Conservation (phyloP, 2,113 vertebrate genomes). For the Passer montanus region DNA sequence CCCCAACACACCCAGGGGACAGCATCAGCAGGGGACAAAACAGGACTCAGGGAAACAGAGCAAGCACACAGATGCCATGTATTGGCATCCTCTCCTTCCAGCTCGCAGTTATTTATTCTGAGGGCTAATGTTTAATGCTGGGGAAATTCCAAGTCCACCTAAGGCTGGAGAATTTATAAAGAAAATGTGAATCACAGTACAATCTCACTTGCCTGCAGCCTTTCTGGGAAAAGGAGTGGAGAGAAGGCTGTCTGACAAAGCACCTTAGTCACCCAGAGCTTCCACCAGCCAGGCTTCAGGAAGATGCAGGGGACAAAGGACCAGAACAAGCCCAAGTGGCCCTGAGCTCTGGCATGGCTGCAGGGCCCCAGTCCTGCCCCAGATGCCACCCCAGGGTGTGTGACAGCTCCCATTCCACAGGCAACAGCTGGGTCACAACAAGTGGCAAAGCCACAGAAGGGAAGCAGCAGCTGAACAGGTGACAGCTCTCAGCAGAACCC, state of each 20-base stretch:
- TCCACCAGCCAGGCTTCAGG: not conserved
- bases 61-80: not conserved
- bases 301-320: not conserved
- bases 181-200: not conserved
- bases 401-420: not conserved
- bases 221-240: not conserved
- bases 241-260: not conserved
- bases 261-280: not conserved
- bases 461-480: not conserved
- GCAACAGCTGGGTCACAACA: constrained; percentile 2
- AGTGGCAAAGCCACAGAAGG: not conserved
- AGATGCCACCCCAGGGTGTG: not conserved
- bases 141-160: not conserved
- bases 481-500: not conserved
- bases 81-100: not conserved
- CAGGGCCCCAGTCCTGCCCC: not conserved
- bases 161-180: not conserved
- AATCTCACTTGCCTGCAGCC: not conserved
- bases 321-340: not conserved
- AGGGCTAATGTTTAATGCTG: not conserved
- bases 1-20: not conserved
- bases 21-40: not conserved
- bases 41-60: not conserved
- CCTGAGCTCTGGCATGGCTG: fast-evolving
- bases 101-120: not conserved